Evolutionary conservation across 2,888 invertebrate species (phyloP), one percentile per base, ranked within the genome.

Genomic region (Epistrophe eligans): DNA sequence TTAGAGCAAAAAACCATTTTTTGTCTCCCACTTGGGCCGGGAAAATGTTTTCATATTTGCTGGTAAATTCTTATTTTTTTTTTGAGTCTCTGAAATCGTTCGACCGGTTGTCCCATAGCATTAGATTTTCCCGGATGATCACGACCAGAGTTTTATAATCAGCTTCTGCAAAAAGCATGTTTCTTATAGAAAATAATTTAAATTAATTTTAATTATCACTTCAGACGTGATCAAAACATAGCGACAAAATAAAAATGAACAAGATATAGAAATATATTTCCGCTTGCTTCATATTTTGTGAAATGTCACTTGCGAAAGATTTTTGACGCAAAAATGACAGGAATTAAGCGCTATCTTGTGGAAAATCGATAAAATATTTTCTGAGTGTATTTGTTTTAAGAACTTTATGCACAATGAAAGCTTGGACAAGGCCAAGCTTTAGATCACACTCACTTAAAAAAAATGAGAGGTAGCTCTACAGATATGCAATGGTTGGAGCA

Each of bases 101-200:
- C 28, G n/a, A 5, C 4, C 15, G 43, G 24, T 24, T 45, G 24
- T 64, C 45, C 28, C 45, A 45, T 15, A 64, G 43, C 24, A 45
- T 24, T 45, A 45, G 45, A 19, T 64, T 64, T n/a, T 64, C 45
- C 45, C 48, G 43, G 6, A 64, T 64, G 45, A 45, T 43, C 13
- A n/a, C 3, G 28, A 64, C 15, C 11, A 64, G 45, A 35, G 17
- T 13, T 35, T n/a, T n/a, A n/a, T 64, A 28, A 43, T 45, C 62
- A 28, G n/a, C 24, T 45, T 45, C 64, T 64, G 45, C 13, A 64
- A 48, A n/a, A 52, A 52, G 9, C 24, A 24, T 52, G 11, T 52
- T 52, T 52, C 4, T 5, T 52, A 11, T 40, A 28, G 11, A 24
- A 24, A 52, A 11, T 11, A 11, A 52, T 52, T 52, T 52, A 5